phyloP scores from a whole-genome alignment of 2,888 invertebrate species.

The Diarsia rubi region DNA sequence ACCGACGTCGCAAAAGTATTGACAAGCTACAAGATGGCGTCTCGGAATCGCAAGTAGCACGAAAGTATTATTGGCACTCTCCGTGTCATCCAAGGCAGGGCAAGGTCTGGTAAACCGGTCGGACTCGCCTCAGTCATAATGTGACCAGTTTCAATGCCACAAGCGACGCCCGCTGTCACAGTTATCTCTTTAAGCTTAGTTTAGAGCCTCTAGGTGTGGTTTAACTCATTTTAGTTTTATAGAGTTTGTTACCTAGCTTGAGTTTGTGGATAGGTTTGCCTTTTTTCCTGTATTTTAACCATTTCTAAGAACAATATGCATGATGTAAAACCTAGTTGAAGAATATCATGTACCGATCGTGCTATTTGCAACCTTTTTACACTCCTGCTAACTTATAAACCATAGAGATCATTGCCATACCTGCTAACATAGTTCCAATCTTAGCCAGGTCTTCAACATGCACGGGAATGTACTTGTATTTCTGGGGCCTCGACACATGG shows the following conservation, averaged over 20 bases:
- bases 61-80: constrained; percentile 60
- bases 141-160: constrained; percentile 62
- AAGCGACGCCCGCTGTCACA: constrained; percentile 35
- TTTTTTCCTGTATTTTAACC: background rate
- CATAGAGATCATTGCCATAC: background rate
- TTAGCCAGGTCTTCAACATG: background rate
- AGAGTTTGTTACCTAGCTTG: background rate
- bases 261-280: background rate
- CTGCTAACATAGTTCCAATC: background rate
- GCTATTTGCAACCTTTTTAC: background rate
- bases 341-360: background rate
- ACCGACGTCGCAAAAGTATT: background rate
- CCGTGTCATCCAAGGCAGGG: constrained; percentile 56
- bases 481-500: too few species aligned
- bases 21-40: constrained; percentile 35
- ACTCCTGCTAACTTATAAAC: background rate
- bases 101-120: constrained; percentile 63
- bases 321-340: too few species aligned
- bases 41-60: constrained; percentile 29
- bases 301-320: background rate
- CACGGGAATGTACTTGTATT: too few species aligned
- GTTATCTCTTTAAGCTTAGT: constrained; percentile 18
- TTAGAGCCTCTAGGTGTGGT: background rate
- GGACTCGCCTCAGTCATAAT: constrained; percentile 26
- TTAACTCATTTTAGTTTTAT: background rate